Evolutionary conservation across 1,140 invertebrate genomes (phyloP).

Genomic region (Macrobrachium nipponense): DNA sequence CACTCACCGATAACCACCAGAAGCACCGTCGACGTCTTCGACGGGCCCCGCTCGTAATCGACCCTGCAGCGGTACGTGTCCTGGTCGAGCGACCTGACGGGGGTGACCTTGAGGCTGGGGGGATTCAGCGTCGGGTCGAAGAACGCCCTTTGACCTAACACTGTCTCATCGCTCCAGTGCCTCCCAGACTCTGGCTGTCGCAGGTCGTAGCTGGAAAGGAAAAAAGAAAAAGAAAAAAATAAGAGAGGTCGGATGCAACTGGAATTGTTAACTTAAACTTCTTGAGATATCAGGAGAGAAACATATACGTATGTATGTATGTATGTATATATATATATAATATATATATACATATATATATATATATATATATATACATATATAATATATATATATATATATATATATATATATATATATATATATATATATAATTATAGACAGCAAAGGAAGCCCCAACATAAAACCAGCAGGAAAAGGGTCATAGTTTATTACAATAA

Average conservation of each 20-base stretch:
- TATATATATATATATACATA: background rate
- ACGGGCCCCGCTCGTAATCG: conserved; percentile 67
- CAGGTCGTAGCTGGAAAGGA: conserved; percentile 55
- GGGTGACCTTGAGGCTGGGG: conserved; percentile 64
- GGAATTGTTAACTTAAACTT: too few relatives aligned
- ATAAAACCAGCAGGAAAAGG: too few relatives aligned
- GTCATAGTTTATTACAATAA: too few relatives aligned
- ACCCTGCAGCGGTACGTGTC: conserved; percentile 67
- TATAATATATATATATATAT: background rate
- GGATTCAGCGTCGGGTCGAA: conserved; percentile 62
- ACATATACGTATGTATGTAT: too few relatives aligned
- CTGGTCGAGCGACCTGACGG: conserved; percentile 65
- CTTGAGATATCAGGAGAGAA: too few relatives aligned
- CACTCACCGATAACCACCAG: conserved; percentile 66
- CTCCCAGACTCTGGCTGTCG: conserved; percentile 45
- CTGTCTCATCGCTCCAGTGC: conserved; percentile 63
- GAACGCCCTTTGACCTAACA: conserved; percentile 57
- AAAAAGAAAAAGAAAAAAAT: background rate
- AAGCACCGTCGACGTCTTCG: conserved; percentile 66
- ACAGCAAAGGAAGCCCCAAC: too few relatives aligned
- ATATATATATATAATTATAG: background rate
- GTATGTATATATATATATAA: background rate
- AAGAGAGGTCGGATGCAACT: too few relatives aligned
- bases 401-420: background rate
- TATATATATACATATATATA: background rate